Base-by-base conservation (phyloP, 2,113 vertebrate genomes). In the Anhinga anhinga region DNA sequence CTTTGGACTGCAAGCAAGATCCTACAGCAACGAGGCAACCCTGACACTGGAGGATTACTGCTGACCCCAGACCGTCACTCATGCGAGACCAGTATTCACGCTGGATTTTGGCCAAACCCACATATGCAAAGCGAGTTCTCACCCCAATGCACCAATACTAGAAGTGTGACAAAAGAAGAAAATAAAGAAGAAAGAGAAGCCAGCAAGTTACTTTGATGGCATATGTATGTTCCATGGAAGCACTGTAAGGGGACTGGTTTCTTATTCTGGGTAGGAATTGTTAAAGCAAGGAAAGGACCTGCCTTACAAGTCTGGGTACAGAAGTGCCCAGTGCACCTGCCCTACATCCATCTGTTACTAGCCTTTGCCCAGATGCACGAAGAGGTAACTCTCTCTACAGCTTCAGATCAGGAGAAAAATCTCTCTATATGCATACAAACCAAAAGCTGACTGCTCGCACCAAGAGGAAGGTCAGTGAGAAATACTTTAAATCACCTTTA, bases 81-180 rank as follows among this genome's bases (percentile, higher is more conserved):
- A 10, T 1, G 25, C 42, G 61, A 90, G 44, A 82, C n/a, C 22
- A 71, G 52, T 38, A 79, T 16, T 72, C 34, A 36, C 0, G 0
- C 26, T 72, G 62, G 45, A 72, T 40, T 69, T 50, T 3, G 11
- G 71, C 85, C 92, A 96, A 93, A 72, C 16, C 23, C 15, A 32
- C 61, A 82, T 2, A 63, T 5, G 36, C 42, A 70, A 83, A 73
- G 49, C 0, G 0, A 53, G 67, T 61, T 86, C 50, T 77, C 56
- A 81, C 22, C 32, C 42, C 63, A 36, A 2, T 13, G 44, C 67
- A 73, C 34, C 53, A 42, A 61, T 5, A 73, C 14, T 61, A 67
- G 26, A 55, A 74, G 22, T 8, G 13, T 0, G 2, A 82, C 6
- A n/a, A 42, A 61, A 82, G 34, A 49, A 44, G 10, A 76, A 94